Evolutionary conservation across 1,140 invertebrate species (phyloP).

Genomic region (Calycopis cecrops): DNA sequence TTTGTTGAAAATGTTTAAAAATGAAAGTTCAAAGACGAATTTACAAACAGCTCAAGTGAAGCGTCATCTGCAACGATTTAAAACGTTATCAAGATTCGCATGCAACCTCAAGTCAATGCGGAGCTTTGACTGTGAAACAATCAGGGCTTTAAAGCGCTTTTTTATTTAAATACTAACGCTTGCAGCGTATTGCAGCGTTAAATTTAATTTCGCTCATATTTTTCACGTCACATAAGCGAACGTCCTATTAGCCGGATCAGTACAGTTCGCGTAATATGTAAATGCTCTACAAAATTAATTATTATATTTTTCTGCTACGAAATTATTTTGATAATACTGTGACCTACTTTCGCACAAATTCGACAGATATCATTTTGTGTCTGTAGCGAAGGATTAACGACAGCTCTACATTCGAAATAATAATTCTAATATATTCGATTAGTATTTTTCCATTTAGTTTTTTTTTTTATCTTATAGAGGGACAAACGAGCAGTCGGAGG

Average conservation of each 20-base stretch:
- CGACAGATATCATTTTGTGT: too few relatives aligned
- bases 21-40: not conserved
- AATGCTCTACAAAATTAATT: slow-evolving; percentile 8
- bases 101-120: slow-evolving; percentile 2
- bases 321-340: too few relatives aligned
- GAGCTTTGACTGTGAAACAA: not conserved
- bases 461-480: too few relatives aligned
- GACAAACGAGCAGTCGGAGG: too few relatives aligned
- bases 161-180: slow-evolving; percentile 23
- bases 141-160: not conserved
- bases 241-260: not conserved
- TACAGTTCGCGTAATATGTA: not conserved
- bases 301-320: not conserved
- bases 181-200: slow-evolving; percentile 16
- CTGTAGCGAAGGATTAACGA: too few relatives aligned
- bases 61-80: not conserved
- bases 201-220: slow-evolving; percentile 23
- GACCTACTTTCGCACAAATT: too few relatives aligned
- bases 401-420: too few relatives aligned
- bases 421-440: too few relatives aligned
- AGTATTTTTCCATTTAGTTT: too few relatives aligned
- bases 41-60: not conserved
- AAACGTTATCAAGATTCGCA: slow-evolving; percentile 4
- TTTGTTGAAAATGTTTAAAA: not conserved
- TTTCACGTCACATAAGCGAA: slow-evolving; percentile 1